These are phyloP conservation scores for Hecatera dysodea DNA, from an alignment of 2,888 invertebrate species.

Conservation along the genomic window DNA sequence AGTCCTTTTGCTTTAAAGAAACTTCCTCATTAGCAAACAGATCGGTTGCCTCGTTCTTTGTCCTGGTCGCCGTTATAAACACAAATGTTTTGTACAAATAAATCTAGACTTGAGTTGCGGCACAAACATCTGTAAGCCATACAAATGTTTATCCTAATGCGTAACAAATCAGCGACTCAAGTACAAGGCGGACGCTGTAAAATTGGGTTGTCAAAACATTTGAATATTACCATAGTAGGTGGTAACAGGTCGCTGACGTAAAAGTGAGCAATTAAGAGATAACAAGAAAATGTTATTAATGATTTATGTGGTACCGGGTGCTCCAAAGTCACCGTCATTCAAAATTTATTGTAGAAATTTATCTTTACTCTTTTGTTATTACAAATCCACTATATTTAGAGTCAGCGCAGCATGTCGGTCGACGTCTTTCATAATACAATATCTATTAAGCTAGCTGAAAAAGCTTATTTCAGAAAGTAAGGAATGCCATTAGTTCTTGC, in stretches of 20 bases:
- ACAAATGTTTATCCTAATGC: constrained; percentile 31
- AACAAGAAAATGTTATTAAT: too few relatives aligned
- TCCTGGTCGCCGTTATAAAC: not conserved
- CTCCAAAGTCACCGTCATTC: not conserved
- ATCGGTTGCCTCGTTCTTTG: constrained; percentile 12
- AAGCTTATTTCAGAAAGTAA: not conserved
- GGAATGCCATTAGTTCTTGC: not conserved
- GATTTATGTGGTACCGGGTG: not conserved
- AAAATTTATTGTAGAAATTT: not conserved
- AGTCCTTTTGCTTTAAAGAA: not conserved
- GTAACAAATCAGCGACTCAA: constrained; percentile 10
- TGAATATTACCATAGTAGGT: not conserved
- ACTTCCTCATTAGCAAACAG: not conserved
- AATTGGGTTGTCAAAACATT: constrained; percentile 52
- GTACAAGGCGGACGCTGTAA: constrained; percentile 10
- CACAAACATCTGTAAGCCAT: constrained; percentile 38
- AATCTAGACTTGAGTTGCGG: constrained; percentile 10
- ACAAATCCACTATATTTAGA: not conserved
- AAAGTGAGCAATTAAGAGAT: not conserved
- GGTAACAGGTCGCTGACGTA: not conserved
- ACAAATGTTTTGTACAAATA: constrained; percentile 16
- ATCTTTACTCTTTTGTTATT: not conserved
- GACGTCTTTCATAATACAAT: not conserved
- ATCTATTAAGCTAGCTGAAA: not conserved
- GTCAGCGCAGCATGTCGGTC: not conserved